Evolutionary conservation across 2,113 vertebrate genomes (phyloP), one percentile per base, ranked within the genome.

Genomic region (Cathartes aura): DNA sequence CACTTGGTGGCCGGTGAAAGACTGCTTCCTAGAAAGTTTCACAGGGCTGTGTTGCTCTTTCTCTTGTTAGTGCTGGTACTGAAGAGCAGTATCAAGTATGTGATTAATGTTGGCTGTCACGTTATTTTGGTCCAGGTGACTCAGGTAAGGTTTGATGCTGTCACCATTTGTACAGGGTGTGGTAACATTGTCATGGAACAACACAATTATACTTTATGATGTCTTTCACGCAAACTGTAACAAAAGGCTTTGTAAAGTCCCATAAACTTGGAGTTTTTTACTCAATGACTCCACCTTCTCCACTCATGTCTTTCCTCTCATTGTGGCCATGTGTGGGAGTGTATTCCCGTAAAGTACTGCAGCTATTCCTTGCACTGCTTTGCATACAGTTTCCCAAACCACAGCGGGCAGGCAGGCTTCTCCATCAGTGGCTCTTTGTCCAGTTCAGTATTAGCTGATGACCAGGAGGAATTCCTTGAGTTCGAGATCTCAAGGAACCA

Each of bases 101-200:
- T 93, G 48, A 68, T 76, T 89, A 67, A 82, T 43, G 66, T 68
- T 67, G 79, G 63, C 52, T 96, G 72, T 73, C 82, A 53, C 67
- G 67, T 86, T 97, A 93, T 95, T 97, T 91, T 93, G 84, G 74
- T 76, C 42, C 84, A 90, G 59, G 30, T 91, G 89, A 97, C 71
- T 96, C 81, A 78, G 80, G 52, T 59, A 88, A 76, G 13, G 36
- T 74, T 90, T 92, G 53, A 82, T 76, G 70, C 50, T 76, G 73
- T 89, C 84, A 87, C 48, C 70, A 26, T 90, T 81, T 82, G 64
- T 89, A 73, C 38, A 79, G 87, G 95, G 95, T 85, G 67, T 93
- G 85, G 93, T 87, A 74, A 78, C 82, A 68, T 15, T 87, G 68
- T 89, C 87, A 85, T 62, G 70, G 83, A 92, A 91, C 59, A 80